A percentile compares a stretch with the other conserved stretches of the same genome.
phyloP scores from a whole-genome alignment of 2,113 vertebrate species.

The Takifugu bimaculatus region DNA sequence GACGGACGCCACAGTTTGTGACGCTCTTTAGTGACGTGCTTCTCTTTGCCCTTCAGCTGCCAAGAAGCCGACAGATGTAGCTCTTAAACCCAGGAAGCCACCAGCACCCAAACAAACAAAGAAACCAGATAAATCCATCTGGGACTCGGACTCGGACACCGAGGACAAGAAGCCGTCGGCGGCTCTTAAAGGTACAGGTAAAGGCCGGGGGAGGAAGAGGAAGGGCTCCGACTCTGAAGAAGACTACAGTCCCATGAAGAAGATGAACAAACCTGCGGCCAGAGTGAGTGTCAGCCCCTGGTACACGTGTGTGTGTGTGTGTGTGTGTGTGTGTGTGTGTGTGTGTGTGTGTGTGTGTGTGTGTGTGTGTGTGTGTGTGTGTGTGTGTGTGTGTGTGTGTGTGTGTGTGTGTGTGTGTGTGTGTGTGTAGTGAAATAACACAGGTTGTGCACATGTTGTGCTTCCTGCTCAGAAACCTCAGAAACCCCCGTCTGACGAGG shows the following conservation, averaged over 20 bases:
- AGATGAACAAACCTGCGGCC: constrained; percentile 70
- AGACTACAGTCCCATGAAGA: constrained; percentile 89
- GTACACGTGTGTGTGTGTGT: too few species aligned
- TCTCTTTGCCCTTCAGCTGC: constrained; percentile 54
- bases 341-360: too few species aligned
- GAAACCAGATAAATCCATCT: constrained; percentile 87
- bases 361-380: too few species aligned
- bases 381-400: too few species aligned
- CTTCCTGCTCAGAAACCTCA: constrained; percentile 79
- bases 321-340: too few species aligned
- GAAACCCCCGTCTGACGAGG: constrained; percentile 81
- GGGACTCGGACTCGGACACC: constrained; percentile 92
- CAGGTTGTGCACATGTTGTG: background rate
- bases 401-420: too few species aligned
- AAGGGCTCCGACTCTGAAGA: constrained; percentile 93
- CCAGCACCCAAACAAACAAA: constrained; percentile 80
- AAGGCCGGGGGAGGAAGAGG: constrained; percentile 92
- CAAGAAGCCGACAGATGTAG: constrained; percentile 77
- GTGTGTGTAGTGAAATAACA: too few species aligned
- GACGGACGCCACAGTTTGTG: background rate
- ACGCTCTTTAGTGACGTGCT: background rate
- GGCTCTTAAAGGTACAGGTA: constrained; percentile 86
- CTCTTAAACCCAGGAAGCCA: constrained; percentile 84
- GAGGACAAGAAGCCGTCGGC: constrained; percentile 80
- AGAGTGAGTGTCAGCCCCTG: constrained; percentile 71